Evolutionary conservation across 1,140 invertebrate genomes (phyloP).

Genomic region (Drosophila setifemur): DNA sequence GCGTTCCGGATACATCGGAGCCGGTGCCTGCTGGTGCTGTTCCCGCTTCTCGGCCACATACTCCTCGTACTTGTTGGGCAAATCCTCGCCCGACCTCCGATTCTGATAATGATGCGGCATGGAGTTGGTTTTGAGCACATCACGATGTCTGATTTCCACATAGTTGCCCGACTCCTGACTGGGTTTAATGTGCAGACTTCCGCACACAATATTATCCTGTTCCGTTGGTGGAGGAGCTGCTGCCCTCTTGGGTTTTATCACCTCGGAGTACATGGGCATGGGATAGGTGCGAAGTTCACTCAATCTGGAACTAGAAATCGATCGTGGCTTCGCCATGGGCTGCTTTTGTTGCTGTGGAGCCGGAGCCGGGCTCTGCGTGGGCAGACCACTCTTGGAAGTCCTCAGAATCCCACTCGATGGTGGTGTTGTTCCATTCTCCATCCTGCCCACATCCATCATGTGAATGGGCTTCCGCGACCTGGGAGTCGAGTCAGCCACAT

Average conservation of each 20-base stretch:
- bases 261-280: conserved; percentile 77
- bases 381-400: conserved; percentile 74
- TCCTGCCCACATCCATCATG: conserved; percentile 69
- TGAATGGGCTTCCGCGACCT: conserved; percentile 87
- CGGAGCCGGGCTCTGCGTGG: conserved; percentile 84
- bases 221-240: not conserved
- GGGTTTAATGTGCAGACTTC: conserved; percentile 73
- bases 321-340: conserved; percentile 61
- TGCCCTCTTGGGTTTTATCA: conserved; percentile 64
- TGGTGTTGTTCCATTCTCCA: conserved; percentile 2
- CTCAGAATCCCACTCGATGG: conserved; percentile 58
- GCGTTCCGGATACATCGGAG: conserved; percentile 49
- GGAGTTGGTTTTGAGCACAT: conserved; percentile 69
- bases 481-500: conserved; percentile 87
- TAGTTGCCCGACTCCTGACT: conserved; percentile 32
- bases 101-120: conserved; percentile 73
- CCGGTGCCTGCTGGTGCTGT: conserved; percentile 63
- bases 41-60: conserved; percentile 76
- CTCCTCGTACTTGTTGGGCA: conserved; percentile 72
- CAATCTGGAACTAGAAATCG: conserved; percentile 64
- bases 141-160: conserved; percentile 66
- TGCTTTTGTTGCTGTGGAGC: conserved; percentile 15
- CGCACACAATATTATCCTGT: conserved; percentile 60
- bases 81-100: conserved; percentile 61
- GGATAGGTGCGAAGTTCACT: conserved; percentile 59